A percentile compares a stretch with the other conserved stretches of the same genome.
phyloP scores from a whole-genome alignment of 2,888 invertebrate species.

The Sepiola atlantica region DNA sequence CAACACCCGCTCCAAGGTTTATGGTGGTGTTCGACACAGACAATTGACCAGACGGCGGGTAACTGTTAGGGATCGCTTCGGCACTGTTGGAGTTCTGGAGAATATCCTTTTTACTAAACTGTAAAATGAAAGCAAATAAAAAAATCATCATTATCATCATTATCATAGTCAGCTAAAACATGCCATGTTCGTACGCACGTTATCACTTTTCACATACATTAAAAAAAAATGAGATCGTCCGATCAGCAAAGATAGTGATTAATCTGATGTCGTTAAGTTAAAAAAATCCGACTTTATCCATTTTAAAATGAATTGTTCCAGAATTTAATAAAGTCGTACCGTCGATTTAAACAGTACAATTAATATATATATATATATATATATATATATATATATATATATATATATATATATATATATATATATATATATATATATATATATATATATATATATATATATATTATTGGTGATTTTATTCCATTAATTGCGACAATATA shows the following conservation, averaged over 20 bases:
- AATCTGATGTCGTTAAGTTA: too few species aligned
- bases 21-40: neutral
- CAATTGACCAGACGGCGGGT: neutral
- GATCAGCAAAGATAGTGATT: too few species aligned
- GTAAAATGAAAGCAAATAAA: conserved; percentile 37
- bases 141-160: neutral
- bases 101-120: neutral
- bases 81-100: conserved; percentile 34
- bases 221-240: too few species aligned
- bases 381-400: neutral
- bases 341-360: too few species aligned
- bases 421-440: neutral
- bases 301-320: too few species aligned
- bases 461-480: too few species aligned
- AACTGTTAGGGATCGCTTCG: conserved; percentile 23
- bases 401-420: neutral
- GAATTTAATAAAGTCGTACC: too few species aligned
- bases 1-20: conserved; percentile 54
- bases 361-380: neutral
- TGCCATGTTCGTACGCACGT: neutral
- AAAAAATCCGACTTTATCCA: too few species aligned
- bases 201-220: too few species aligned
- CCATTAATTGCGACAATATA: too few species aligned
- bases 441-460: neutral
- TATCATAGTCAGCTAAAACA: too few species aligned